These are phyloP conservation scores for Prunella himalayana DNA, from an alignment of 2,113 vertebrate genomes.

Conservation along the genomic window DNA sequence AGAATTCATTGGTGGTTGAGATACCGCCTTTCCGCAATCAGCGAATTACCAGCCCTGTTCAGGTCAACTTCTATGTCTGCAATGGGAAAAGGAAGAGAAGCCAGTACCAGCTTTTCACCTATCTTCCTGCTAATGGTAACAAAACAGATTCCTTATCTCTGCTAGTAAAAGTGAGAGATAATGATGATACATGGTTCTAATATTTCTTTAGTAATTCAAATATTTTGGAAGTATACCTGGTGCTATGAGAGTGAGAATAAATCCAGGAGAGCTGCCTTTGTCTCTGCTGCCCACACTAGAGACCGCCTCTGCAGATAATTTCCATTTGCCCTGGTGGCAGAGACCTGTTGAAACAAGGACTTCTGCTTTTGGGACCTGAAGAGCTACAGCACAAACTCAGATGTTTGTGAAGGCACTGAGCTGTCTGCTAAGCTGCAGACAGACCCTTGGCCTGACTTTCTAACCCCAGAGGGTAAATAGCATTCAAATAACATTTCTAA, in stretches of 20 bases:
- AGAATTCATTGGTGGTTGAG: conserved; percentile 89
- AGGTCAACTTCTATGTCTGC: conserved; percentile 97
- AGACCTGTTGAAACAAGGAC: neutral
- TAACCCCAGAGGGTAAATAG: neutral
- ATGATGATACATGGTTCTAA: neutral
- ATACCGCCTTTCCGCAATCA: conserved; percentile 94
- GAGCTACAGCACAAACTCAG: neutral
- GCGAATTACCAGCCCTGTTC: conserved; percentile 88
- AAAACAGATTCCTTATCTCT: conserved; percentile 24
- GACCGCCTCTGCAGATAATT: neutral
- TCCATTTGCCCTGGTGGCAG: neutral
- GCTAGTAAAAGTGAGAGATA: neutral
- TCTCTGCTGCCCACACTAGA: neutral
- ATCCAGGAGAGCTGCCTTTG: neutral
- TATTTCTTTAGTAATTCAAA: neutral
- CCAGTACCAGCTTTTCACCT: conserved; percentile 95
- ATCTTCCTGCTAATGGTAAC: conserved; percentile 93
- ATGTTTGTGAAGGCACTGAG: neutral
- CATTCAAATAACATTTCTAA: neutral
- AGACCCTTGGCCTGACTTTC: neutral
- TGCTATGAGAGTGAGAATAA: neutral
- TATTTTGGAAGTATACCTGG: neutral
- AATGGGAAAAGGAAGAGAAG: conserved; percentile 98
- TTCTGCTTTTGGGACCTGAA: neutral
- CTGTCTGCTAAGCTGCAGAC: neutral